Evolutionary conservation across 1,140 invertebrate species (phyloP), one percentile per base, ranked within the genome.

Genomic region (Pseudobourletiella spinata): DNA sequence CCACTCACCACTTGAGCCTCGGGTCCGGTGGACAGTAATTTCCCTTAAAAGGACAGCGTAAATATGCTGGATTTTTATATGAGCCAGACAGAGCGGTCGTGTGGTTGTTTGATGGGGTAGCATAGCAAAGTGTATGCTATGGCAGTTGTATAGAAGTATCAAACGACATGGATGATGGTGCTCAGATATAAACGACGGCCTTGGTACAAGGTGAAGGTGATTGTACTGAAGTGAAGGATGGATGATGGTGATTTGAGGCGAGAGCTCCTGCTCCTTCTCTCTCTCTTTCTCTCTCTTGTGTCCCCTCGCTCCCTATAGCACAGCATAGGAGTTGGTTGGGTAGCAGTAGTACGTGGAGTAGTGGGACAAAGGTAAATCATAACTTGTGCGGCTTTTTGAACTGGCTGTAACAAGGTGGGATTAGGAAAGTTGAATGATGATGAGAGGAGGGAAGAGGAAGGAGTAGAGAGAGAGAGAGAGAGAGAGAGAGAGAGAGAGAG

Each of bases 121-220:
- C 32, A 8, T 8, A 39, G 32, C 32, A 8, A 39, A 39, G 8
- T 39, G 32, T 39, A 11, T 39, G 32, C 8, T 39, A 11, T 39
- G n/a, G n/a, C n/a, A n/a, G n/a, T n/a, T n/a, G n/a, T n/a, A n/a
- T n/a, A n/a, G n/a, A n/a, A n/a, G n/a, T n/a, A 39, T 39, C 32
- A 39, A 39, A 39, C 32, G 32, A 39, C n/a, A 39, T 11, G n/a
- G 18, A 14, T 18, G 8, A 46, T 6, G 6, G 18, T 46, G 18
- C 44, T 14, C 22, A 30, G 14, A 52, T 28, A 51, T 25, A 14
- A 50, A 63, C 44, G 30, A 63, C 64, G 64, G 30, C 64, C 64
- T 66, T 66, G 64, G 57, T 59, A 42, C 60, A 66, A 66, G 64
- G 64, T 66, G 62, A 46, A 46, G 44, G 18, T 46, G 6, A 46